These are phyloP conservation scores for Myxocyprinus asiaticus DNA, from an alignment of 2,113 vertebrate genomes.

Conservation along the genomic window DNA sequence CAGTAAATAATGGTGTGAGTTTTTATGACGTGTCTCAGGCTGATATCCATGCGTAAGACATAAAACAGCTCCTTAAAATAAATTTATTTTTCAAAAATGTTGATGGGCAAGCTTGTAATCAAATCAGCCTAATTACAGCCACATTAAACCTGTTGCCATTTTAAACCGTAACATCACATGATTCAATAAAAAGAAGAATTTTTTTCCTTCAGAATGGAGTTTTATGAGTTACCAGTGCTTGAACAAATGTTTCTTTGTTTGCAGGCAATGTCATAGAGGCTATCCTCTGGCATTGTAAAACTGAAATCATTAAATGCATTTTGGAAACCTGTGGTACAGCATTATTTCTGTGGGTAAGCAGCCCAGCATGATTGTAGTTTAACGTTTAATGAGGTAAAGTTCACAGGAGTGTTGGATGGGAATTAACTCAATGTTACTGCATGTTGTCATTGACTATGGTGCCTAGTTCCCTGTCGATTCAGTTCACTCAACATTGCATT, in stretches of 20 bases:
- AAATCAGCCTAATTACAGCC: conserved; percentile 6
- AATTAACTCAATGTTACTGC: background rate
- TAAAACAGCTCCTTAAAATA: conserved; percentile 17
- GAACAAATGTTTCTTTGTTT: conserved; percentile 55
- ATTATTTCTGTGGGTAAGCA: conserved; percentile 60
- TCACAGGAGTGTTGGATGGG: conserved; percentile 12
- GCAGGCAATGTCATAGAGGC: conserved; percentile 52
- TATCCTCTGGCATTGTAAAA: conserved; percentile 55
- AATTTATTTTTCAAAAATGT: background rate
- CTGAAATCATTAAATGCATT: conserved; percentile 59
- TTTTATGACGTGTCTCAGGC: conserved; percentile 44
- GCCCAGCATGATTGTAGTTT: conserved; percentile 53
- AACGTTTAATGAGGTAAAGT: conserved; percentile 41
- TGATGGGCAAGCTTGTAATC: conserved; percentile 24
- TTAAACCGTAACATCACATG: background rate
- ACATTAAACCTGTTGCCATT: background rate
- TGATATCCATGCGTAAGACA: conserved; percentile 24
- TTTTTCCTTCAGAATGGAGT: conserved; percentile 22
- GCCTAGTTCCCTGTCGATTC: no score
- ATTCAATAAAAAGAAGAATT: background rate
- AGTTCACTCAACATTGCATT: no score
- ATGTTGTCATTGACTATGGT: background rate
- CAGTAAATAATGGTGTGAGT: conserved; percentile 17
- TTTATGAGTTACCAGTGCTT: conserved; percentile 61
- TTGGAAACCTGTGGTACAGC: conserved; percentile 61